phyloP scores from a whole-genome alignment of 2,113 vertebrate genomes.

The Pitta sordida region DNA sequence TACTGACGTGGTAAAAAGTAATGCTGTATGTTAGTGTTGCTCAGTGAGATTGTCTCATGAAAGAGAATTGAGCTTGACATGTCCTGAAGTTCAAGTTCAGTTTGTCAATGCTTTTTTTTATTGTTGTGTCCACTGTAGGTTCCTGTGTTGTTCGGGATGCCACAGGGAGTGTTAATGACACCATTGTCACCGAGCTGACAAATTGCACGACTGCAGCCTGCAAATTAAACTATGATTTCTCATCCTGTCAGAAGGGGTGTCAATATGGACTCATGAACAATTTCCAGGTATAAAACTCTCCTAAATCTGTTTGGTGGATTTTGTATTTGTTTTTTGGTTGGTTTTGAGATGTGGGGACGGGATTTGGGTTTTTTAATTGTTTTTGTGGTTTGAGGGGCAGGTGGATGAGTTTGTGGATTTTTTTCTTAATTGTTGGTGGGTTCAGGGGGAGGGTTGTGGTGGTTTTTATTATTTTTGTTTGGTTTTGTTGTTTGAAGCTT shows the following conservation, averaged over 20 bases:
- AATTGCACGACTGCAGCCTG: conserved; percentile 91
- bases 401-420: no score
- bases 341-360: no score
- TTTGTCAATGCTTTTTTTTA: neutral
- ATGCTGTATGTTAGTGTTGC: neutral
- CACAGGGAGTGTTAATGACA: conserved; percentile 80
- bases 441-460: no score
- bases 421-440: no score
- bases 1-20: neutral
- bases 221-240: conserved; percentile 88
- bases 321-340: neutral
- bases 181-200: conserved; percentile 64
- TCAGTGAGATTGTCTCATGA: neutral
- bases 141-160: conserved; percentile 93
- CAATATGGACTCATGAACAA: conserved; percentile 84
- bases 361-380: neutral
- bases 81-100: neutral
- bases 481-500: neutral
- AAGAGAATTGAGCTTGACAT: neutral
- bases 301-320: neutral
- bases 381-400: no score
- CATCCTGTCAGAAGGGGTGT: conserved; percentile 79
- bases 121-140: conserved; percentile 70
- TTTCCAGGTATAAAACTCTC: conserved; percentile 79
- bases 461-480: neutral